These are phyloP conservation scores for Anarsia innoxiella DNA, from an alignment of 2,888 invertebrate species.

Conservation along the genomic window DNA sequence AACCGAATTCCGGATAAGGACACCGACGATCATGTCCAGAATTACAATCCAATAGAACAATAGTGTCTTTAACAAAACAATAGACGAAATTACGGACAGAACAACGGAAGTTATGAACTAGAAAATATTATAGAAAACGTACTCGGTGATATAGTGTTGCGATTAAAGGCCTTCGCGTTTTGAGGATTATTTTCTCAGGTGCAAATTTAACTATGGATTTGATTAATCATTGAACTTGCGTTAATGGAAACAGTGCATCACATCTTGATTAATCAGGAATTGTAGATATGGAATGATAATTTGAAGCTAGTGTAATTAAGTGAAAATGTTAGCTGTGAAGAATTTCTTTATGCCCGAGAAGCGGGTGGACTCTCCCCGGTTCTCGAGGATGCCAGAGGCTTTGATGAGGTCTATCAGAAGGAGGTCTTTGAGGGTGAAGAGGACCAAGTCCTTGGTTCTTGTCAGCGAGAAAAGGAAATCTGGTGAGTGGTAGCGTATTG, in stretches of 20 bases:
- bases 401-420: slow-evolving; percentile 82
- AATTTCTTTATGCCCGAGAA: slow-evolving; percentile 83
- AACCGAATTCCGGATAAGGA: slow-evolving; percentile 18
- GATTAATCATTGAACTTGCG: slow-evolving; percentile 12
- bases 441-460: slow-evolving; percentile 83
- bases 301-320: background rate
- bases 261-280: background rate
- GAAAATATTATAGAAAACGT: slow-evolving; percentile 12
- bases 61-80: slow-evolving; percentile 21
- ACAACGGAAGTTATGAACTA: slow-evolving; percentile 14
- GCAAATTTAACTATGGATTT: slow-evolving; percentile 13
- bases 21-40: slow-evolving; percentile 19
- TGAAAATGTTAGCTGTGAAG: slow-evolving; percentile 81
- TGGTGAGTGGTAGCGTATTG: slow-evolving; percentile 79
- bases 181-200: slow-evolving; percentile 8
- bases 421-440: slow-evolving; percentile 82
- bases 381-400: slow-evolving; percentile 82
- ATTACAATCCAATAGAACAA: slow-evolving; percentile 23
- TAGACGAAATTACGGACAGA: slow-evolving; percentile 18
- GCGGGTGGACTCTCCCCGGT: slow-evolving; percentile 73
- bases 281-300: background rate
- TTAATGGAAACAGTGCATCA: no score
- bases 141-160: slow-evolving; percentile 6
- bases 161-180: slow-evolving; percentile 4
- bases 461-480: slow-evolving; percentile 86